Evolutionary conservation across 2,113 vertebrate species (phyloP).

Genomic region (Mormoops blainvillei): DNA sequence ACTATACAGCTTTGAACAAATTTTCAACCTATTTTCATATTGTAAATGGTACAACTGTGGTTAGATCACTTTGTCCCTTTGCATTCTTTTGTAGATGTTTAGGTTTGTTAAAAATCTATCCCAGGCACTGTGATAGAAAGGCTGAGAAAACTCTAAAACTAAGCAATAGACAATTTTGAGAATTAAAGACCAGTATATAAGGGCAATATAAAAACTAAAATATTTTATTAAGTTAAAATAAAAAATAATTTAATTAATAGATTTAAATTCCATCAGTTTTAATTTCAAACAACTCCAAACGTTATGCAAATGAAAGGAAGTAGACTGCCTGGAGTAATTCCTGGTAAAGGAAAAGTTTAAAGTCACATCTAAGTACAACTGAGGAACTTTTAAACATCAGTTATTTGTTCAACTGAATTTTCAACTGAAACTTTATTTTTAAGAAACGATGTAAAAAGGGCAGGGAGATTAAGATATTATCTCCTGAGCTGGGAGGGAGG

Average conservation of each 20-base stretch:
- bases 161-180: background rate
- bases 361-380: background rate
- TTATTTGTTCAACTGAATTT: too few relatives aligned
- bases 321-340: background rate
- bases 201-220: background rate
- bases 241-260: background rate
- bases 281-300: background rate
- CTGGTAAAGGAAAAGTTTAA: background rate
- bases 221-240: background rate
- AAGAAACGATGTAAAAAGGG: background rate
- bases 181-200: background rate
- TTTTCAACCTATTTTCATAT: background rate
- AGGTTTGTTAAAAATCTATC: background rate
- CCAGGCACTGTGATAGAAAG: background rate
- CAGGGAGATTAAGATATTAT: background rate
- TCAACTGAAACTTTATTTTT: background rate
- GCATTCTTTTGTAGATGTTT: background rate
- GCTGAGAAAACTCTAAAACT: background rate
- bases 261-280: background rate
- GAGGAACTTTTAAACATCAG: background rate
- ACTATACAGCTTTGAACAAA: background rate
- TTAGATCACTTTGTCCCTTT: background rate
- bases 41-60: background rate
- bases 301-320: background rate
- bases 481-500: too few relatives aligned